Conservation (phyloP, 2,797 vertebrate species). For the Halcyon chelicuti region DNA sequence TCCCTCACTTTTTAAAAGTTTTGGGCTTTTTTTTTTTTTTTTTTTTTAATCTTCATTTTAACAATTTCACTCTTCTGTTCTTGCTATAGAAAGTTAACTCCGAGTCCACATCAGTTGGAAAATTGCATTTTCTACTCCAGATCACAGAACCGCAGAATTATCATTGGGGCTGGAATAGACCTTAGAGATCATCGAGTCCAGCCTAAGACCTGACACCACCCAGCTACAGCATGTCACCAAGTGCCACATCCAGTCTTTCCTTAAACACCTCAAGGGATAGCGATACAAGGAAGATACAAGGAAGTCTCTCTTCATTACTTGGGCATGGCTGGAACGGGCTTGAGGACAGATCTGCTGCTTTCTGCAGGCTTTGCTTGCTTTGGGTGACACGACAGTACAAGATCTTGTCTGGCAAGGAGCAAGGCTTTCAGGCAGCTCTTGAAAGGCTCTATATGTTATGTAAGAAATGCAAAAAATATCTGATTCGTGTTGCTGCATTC, state of each 20-base stretch:
- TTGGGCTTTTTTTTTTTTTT: background rate
- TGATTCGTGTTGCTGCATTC: background rate
- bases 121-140: background rate
- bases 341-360: background rate
- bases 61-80: background rate
- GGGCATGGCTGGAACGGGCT: background rate
- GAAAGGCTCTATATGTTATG: background rate
- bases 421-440: background rate
- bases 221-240: no score
- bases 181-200: no score
- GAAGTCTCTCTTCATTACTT: background rate
- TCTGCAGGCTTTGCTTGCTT: background rate
- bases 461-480: background rate
- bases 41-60: background rate
- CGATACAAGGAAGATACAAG: no score
- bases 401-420: background rate
- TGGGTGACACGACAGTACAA: background rate
- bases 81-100: background rate
- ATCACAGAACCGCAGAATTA: no score
- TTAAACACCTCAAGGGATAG: no score
- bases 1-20: background rate
- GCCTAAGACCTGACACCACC: no score
- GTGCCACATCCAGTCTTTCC: no score
- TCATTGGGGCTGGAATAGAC: no score
- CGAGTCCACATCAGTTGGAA: background rate